Percentiles rank a stretch among this genome's conserved stretches.
Evolutionary conservation across 2,888 invertebrate species (phyloP).

Genomic region (Eilema depressum): DNA sequence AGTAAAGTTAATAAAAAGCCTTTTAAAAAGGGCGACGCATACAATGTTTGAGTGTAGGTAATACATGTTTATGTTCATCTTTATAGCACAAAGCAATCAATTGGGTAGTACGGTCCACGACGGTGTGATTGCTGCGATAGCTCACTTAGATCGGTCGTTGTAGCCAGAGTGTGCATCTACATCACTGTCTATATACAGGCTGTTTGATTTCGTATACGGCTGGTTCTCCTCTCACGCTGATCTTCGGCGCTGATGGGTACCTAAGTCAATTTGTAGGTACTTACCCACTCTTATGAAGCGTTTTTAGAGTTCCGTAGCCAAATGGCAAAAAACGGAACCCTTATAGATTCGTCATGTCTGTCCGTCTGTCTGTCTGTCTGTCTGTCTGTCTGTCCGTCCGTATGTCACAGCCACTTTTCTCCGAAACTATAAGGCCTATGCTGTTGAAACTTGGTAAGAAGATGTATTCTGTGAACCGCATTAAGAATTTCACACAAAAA

Average conservation of each 20-base stretch:
- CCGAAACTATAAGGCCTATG: no score
- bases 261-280: neutral
- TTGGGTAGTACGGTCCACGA: conserved; percentile 13
- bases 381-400: no score
- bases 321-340: no score
- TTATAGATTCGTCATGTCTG: no score
- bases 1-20: neutral
- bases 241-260: no score
- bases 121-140: conserved; percentile 14
- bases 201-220: neutral
- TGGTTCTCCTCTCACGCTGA: no score
- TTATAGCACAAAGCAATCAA: conserved; percentile 19
- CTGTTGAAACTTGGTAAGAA: no score
- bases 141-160: conserved; percentile 13
- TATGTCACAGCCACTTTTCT: no score
- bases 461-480: no score
- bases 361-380: no score
- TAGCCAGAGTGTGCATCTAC: neutral
- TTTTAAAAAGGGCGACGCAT: neutral
- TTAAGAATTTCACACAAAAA: no score
- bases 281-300: neutral
- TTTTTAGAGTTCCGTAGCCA: no score
- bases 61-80: conserved; percentile 26
- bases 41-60: conserved; percentile 20
- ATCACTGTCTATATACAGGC: conserved; percentile 3